Evolutionary conservation across 2,797 vertebrate genomes (phyloP).

Genomic region (Pantherophis vulpinus): DNA sequence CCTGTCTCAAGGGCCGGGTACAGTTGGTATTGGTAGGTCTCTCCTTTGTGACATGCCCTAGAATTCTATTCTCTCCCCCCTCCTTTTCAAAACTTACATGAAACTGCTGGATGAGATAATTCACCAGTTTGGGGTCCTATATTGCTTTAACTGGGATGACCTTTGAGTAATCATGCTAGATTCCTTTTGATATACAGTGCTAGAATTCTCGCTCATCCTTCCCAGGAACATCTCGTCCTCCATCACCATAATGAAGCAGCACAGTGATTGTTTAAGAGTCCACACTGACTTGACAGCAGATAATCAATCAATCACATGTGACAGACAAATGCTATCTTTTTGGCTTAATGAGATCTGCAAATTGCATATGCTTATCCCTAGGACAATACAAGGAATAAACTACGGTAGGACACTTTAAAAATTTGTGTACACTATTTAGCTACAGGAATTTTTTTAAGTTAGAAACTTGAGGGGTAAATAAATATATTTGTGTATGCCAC

Average conservation of each 20-base stretch:
- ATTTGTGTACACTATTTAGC: neutral
- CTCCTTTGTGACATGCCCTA: neutral
- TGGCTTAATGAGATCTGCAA: neutral
- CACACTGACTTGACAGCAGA: neutral
- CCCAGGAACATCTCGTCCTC: neutral
- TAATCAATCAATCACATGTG: neutral
- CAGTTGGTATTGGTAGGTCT: neutral
- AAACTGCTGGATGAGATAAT: neutral
- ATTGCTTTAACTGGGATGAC: neutral
- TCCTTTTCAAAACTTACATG: neutral
- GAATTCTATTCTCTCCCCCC: neutral
- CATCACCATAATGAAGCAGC: neutral
- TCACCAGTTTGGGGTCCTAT: neutral
- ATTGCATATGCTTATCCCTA: neutral
- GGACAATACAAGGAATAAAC: neutral
- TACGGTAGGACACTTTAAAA: neutral
- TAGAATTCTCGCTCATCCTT: neutral
- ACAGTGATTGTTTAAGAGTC: neutral
- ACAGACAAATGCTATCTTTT: neutral
- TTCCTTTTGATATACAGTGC: neutral
- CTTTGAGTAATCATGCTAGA: neutral
- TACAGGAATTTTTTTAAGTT: neutral
- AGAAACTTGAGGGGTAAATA: neutral
- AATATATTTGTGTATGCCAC: neutral
- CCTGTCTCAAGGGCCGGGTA: neutral